A percentile compares a stretch with the other conserved stretches of the same genome.
These are phyloP conservation scores for Clupea harengus DNA, from an alignment of 2,113 vertebrate species.

Conservation along the genomic window DNA sequence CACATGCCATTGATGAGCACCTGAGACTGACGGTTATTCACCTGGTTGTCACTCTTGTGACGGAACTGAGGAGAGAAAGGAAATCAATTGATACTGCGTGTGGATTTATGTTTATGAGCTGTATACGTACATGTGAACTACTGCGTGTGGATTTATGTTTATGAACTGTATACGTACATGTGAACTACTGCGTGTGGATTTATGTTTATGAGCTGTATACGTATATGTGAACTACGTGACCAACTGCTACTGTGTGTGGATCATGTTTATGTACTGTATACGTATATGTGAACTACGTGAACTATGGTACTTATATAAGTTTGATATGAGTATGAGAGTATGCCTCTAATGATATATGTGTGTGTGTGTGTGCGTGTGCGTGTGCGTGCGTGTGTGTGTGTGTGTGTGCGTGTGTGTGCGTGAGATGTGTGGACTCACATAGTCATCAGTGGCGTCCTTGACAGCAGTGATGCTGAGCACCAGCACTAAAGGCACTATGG, in stretches of 20 bases:
- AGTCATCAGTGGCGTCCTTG: slow-evolving; percentile 94
- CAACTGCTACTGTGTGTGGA: too few relatives aligned
- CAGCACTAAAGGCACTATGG: slow-evolving; percentile 97
- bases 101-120: neutral
- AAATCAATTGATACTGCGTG: neutral
- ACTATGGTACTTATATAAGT: too few relatives aligned
- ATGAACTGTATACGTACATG: too few relatives aligned
- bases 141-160: too few relatives aligned
- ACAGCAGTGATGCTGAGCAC: slow-evolving; percentile 95
- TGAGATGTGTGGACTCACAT: slow-evolving; percentile 74
- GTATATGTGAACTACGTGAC: too few relatives aligned
- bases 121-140: neutral
- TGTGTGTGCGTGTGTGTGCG: slow-evolving; percentile 18
- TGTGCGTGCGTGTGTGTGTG: neutral
- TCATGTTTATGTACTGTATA: too few relatives aligned
- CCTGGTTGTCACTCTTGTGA: slow-evolving; percentile 95
- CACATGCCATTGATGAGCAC: slow-evolving; percentile 88
- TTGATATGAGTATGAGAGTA: too few relatives aligned
- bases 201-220: too few relatives aligned
- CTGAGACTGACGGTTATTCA: slow-evolving; percentile 95
- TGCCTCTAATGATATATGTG: neutral
- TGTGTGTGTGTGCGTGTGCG: neutral
- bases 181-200: too few relatives aligned
- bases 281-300: too few relatives aligned
- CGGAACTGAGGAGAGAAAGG: slow-evolving; percentile 78